A percentile compares a stretch with the other conserved stretches of the same genome.
phyloP scores from a whole-genome alignment of 2,113 vertebrate species.

The Noturus placidus region DNA sequence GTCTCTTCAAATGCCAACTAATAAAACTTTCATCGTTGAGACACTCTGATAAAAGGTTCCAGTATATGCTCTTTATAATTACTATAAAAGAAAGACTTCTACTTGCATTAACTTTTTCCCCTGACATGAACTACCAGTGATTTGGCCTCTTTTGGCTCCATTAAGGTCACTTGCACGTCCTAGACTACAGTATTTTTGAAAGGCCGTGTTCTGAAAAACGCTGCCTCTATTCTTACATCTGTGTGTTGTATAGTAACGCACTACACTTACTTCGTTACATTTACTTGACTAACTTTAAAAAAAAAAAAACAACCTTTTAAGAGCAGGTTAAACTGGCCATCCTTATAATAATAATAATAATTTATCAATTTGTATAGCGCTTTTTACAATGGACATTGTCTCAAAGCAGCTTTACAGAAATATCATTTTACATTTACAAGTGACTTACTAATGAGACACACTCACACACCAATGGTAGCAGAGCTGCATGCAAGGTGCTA shows the following conservation, averaged over 20 bases:
- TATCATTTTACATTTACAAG: too few relatives aligned
- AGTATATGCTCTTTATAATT: constrained; percentile 62
- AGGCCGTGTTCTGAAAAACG: not conserved
- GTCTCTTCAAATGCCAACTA: constrained; percentile 67
- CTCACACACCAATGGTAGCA: too few relatives aligned
- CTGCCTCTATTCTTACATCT: not conserved
- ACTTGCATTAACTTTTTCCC: constrained; percentile 22
- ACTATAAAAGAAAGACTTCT: constrained; percentile 40
- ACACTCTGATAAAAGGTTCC: constrained; percentile 67
- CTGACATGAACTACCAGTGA: constrained; percentile 40
- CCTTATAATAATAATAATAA: too few relatives aligned
- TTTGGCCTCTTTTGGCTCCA: constrained; percentile 36
- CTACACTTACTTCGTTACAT: too few relatives aligned
- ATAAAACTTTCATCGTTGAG: constrained; percentile 69
- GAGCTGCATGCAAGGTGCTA: too few relatives aligned
- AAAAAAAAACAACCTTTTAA: too few relatives aligned
- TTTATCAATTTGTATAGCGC: too few relatives aligned
- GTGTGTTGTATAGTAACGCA: not conserved
- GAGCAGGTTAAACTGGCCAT: too few relatives aligned
- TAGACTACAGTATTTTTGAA: not conserved
- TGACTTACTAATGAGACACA: too few relatives aligned
- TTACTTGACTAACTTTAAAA: too few relatives aligned
- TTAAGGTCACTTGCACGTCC: not conserved
- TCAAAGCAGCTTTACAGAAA: too few relatives aligned
- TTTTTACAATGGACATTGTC: too few relatives aligned